Evolutionary conservation across 2,113 vertebrate genomes (phyloP), one percentile per base, ranked within the genome.

Genomic region (Sinocyclocheilus grahami): DNA sequence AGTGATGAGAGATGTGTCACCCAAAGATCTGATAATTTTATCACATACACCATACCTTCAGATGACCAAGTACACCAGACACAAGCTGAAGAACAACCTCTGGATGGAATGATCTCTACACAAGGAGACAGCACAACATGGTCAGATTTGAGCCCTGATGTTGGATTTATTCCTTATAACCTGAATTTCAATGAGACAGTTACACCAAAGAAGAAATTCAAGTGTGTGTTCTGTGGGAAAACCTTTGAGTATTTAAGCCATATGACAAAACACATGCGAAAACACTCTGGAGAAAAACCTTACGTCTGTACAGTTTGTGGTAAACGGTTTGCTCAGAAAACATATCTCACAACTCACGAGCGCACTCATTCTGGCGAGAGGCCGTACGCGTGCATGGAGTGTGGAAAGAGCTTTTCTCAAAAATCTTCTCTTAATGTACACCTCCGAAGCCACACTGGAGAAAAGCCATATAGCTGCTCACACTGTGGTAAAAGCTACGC

Each of bases 141-240:
- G 42, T 20, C 86, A 46, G 13, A 80, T 42, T 9, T 80, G 11
- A 46, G 22, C 11, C 58, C 33, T 24, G 58, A 63, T 42, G 33
- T 80, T 62, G 22, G 3, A 18, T 24, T 63, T 24, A 63, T 80
- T 27, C 33, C 53, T 5, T 16, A 58, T 12, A 24, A 39, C 18
- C 0, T n/a, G 16, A 88, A 89, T 24, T 74, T 84, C 5, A 91
- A 88, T 30, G 84, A 89, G 1, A 42, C 71, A 0, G 12, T 75
- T 58, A 90, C 92, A 60, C 92, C 92, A n/a, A 91, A 87, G 11
- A 96, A 96, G 63, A 94, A 90, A 14, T 96, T 96, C 62, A 91
- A 96, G n/a, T 97, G 96, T 87, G 93, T 95, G 60, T 94, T 96
- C 88, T 96, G 96, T 86, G 95, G 94, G 82, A 97, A 96, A 90